Base-by-base conservation (phyloP, 2,113 vertebrate species). In the Pyxicephalus adspersus region DNA sequence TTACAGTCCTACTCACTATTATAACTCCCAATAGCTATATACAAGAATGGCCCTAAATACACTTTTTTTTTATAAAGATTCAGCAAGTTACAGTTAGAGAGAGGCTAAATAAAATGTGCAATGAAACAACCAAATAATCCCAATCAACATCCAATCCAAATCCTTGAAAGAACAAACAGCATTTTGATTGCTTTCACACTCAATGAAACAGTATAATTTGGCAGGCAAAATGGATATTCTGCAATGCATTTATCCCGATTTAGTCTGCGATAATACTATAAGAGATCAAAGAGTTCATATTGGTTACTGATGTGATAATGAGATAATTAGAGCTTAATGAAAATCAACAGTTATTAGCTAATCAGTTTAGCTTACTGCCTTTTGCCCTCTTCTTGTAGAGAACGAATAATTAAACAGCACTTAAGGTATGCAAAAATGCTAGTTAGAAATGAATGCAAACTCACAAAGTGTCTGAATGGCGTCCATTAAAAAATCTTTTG, bases 271-370 rank as follows among this genome's bases (percentile, higher is more conserved):
- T 83, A 83, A 84, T 73, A 85, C 64, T 29, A 85, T 76, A 85
- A 71, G 86, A 85, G 83, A 89, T 86, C 73, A 88, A 89, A 83
- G 74, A 86, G 85, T 86, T 86, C 75, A 31, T 85, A 84, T 68
- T 83, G 80, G 84, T 83, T 87, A 82, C 55, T 67, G 80, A 63
- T 83, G 66, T 26, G 38, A 51, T 72, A 88, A 88, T 87, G 86
- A 90, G 83, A 85, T 85, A 86, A 89, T 87, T 85, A 85, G 75
- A 74, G 74, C 85, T 86, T 88, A 85, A 92, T 88, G 88, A 89
- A 90, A 91, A 90, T 86, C 85, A 85, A 83, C 88, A 83, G 85
- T 87, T 88, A 89, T 89, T 86, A 89, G 84, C 89, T 88, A 84
- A 89, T 89, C 89, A 85, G 87, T 86, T 90, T 88, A 90, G 90